Conservation (phyloP, 2,113 vertebrate species). For the Sturnus vulgaris region DNA sequence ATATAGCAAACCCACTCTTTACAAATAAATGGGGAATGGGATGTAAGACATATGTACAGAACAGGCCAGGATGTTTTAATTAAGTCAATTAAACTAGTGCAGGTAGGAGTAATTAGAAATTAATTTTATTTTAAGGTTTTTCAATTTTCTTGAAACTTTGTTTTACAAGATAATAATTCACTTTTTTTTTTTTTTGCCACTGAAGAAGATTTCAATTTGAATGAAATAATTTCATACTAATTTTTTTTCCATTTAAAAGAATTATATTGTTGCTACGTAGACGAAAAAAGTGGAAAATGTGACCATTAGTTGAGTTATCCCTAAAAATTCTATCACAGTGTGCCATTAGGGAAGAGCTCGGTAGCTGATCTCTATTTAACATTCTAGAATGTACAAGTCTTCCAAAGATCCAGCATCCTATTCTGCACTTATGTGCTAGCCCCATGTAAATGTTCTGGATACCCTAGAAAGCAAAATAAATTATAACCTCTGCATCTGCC, state of each 20-base stretch:
- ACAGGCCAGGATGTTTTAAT: not conserved
- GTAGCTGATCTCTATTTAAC: not conserved
- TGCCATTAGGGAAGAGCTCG: not conserved
- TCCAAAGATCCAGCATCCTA: not conserved
- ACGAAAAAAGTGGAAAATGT: not conserved
- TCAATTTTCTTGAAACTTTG: not conserved
- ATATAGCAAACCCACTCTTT: not conserved
- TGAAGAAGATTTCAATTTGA: not conserved
- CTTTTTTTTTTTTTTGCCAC: not conserved
- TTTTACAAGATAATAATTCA: not conserved
- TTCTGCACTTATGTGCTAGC: not conserved
- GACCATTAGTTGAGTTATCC: not conserved
- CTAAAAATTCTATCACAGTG: fast-evolving
- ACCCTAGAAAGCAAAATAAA: not conserved
- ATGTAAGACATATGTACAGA: not conserved
- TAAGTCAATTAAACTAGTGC: not conserved
- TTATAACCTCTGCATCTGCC: not conserved
- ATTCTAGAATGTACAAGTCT: not conserved
- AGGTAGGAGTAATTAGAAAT: not conserved
- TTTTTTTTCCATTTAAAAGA: not conserved
- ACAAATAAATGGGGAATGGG: not conserved
- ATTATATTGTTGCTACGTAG: fast-evolving
- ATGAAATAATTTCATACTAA: not conserved
- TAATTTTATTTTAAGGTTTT: not conserved
- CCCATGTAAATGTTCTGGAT: not conserved